Evolutionary conservation across 1,140 invertebrate genomes (phyloP).

Genomic region (Caerostris extrusa): DNA sequence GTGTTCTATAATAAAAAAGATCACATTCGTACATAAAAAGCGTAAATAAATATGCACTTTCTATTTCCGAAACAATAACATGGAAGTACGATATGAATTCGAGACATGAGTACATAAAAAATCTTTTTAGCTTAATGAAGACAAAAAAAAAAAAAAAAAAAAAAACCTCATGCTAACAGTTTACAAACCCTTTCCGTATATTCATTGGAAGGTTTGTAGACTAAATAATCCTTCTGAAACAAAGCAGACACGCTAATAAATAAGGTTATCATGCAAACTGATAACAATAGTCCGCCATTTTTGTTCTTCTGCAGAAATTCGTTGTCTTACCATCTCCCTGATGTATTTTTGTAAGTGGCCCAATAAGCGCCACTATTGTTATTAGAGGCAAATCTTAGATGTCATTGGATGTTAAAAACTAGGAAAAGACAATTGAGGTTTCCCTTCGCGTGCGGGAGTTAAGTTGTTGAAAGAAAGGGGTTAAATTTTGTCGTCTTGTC

Average conservation of each 20-base stretch:
- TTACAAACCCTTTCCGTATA: neutral
- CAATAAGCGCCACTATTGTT: neutral
- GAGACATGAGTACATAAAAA: neutral
- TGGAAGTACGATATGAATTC: slow-evolving; percentile 30
- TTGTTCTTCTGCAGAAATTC: neutral
- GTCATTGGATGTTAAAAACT: neutral
- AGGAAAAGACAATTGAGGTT: neutral
- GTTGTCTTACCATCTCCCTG: neutral
- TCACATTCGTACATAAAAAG: neutral
- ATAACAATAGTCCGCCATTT: slow-evolving; percentile 3
- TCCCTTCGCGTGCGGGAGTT: neutral
- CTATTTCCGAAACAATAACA: slow-evolving; percentile 36
- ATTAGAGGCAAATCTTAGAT: neutral
- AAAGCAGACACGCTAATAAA: slow-evolving; percentile 2
- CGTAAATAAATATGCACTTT: neutral
- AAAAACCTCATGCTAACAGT: neutral
- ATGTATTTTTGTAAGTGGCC: neutral
- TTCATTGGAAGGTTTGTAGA: neutral
- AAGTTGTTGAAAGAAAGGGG: neutral
- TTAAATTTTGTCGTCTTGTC: neutral
- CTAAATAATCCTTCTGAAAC: neutral
- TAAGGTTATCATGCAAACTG: slow-evolving; percentile 27
- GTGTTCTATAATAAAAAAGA: neutral
- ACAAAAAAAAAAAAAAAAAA: neutral
- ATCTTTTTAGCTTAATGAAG: neutral